Conservation (phyloP, 2,888 invertebrate genomes). For the Ctena decussata region DNA sequence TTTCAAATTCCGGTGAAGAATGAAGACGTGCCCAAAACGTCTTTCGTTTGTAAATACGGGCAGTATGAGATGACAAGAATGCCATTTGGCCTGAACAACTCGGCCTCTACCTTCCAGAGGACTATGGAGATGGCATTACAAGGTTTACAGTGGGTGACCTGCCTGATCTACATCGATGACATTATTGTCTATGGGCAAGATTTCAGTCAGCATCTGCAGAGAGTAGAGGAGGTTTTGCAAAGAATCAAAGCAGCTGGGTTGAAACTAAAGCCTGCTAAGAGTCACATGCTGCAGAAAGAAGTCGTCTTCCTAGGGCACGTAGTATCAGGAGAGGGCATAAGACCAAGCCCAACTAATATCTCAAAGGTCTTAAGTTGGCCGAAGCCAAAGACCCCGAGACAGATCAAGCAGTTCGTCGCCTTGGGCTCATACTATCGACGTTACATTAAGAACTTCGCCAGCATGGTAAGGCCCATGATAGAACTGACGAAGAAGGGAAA, state of each 20-base stretch:
- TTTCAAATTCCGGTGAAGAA: constrained; percentile 45
- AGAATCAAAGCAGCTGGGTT: constrained; percentile 47
- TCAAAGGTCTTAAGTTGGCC: background rate
- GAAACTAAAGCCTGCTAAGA: constrained; percentile 63
- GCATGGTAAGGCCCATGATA: background rate
- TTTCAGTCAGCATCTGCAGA: constrained; percentile 42
- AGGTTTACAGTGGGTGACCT: constrained; percentile 40
- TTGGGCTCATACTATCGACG: constrained; percentile 4
- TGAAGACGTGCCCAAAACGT: constrained; percentile 53
- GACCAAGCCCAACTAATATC: constrained; percentile 18
- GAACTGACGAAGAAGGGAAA: background rate
- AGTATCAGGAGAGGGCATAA: constrained; percentile 15
- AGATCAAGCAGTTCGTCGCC: constrained; percentile 7
- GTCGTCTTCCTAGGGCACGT: constrained; percentile 30
- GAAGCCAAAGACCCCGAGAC: background rate
- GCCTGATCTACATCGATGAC: background rate
- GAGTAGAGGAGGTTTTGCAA: constrained; percentile 44
- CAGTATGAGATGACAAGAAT: constrained; percentile 51
- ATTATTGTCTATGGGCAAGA: constrained; percentile 43
- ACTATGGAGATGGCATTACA: constrained; percentile 20
- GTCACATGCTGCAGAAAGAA: constrained; percentile 27
- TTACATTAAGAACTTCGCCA: constrained; percentile 15
- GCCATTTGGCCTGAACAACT: background rate
- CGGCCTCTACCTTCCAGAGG: background rate
- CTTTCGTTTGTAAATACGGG: constrained; percentile 51